Base-by-base conservation (phyloP, 2,113 vertebrate species). In the Shinisaurus crocodilurus region DNA sequence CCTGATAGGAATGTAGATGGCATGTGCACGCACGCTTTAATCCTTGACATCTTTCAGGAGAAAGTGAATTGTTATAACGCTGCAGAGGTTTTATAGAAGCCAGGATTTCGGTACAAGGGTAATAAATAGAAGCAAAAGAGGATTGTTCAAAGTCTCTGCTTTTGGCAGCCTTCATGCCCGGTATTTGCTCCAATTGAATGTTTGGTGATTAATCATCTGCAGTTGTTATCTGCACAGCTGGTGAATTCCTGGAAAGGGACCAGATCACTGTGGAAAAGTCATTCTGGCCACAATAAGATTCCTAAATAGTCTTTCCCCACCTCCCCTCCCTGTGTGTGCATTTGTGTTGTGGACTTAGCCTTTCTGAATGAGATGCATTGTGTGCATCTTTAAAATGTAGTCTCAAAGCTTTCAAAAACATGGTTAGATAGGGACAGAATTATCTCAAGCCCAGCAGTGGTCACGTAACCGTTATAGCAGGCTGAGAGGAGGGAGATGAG, bases 191-290 rank as follows among this genome's bases (percentile, higher is more conserved):
- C 45, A 4, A 27, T 37, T 69, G 67, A 92, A 87, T 81, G 18
- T 50, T 87, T 91, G 89, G 65, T 81, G 88, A 63, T 81, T 94
- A 91, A 50, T 79, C 88, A 3, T 91, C 13, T 82, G 57, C 45
- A 63, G 50, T 79, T 74, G 50, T 75, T 86, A 86, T 20, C 50
- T 88, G 48, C 40, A 88, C 81, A 90, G 79, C 29, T 86, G 43
- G 69, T 37, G 81, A 37, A 13, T 74, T 90, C 87, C 37, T 90
- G 86, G 25, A 92, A 94, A 85, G 54, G 23, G 5, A 37, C 70
- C 74, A 81, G 40, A 67, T 37, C 12, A 7, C 27, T 20, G 54
- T 29, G 75, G 40, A 69, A 67, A n/a, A 69, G 34, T 37, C 6
- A 15, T 54, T 37, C 37, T 37, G 34, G 60, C 18, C 77, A 34